Base-by-base conservation (phyloP, 2,797 vertebrate genomes). In the Typhlichthys eigenmanni region DNA sequence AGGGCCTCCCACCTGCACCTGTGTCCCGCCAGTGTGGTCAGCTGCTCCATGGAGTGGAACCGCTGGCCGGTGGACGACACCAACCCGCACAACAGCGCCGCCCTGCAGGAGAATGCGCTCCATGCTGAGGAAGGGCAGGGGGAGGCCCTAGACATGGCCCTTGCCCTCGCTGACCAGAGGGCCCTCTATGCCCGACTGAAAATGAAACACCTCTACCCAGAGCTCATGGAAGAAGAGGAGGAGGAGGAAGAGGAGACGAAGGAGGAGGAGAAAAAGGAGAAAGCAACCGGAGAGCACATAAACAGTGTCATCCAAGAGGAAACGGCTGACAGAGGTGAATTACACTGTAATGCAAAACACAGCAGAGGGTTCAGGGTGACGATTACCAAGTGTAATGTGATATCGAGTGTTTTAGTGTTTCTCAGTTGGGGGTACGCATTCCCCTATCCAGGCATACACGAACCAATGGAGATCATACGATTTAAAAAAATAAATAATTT, bases 1-100 rank as follows among this genome's bases (percentile, higher is more conserved):
- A 89, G 82, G 79, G 95, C 93, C 0, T 92, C 92, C 60, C 98
- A 99, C 78, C 92, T 99, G 49, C 90, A 89, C 60, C 85, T 85
- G 56, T 99, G 97, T 68, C 96, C 98, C 0, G 96, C 97, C 83
- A 99, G 98, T 0, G 84, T 96, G 43, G 94, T 99, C 51, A 92
- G 92, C 78, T 99, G 98, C 86, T 95, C 95, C 0, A 95, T 98
- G 96, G 96, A 98, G 63, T 99, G 97, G 97, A 95, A 95, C 69
- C 95, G 97, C 57, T 98, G 96, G 95, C 96, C 95, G 0, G 87
- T 84, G 0, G 88, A 95, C 57, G 93, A 96, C 52, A 93, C 93
- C 0, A 87, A 94, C 64, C 80, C 79, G 32, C 72, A 87, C 50
- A 10, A 45, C 13, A 53, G 58, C 19, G 19, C 24, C 0, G 55